Conservation (phyloP, 2,797 vertebrate genomes). For the Poecilia gillii region DNA sequence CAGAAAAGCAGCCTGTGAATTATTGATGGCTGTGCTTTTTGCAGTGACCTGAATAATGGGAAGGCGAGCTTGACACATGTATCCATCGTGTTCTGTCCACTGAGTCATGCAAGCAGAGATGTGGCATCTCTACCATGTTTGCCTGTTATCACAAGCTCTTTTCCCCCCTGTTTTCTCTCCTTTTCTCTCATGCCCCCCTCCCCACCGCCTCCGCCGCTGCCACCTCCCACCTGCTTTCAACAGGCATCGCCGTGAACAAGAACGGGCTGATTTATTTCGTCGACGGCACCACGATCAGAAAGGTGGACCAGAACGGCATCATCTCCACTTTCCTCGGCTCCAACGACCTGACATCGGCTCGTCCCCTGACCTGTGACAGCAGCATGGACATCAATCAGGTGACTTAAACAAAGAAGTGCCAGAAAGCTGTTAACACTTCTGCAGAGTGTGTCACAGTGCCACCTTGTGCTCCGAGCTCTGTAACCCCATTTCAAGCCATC, state of each 20-base stretch:
- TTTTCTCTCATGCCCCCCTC: background rate
- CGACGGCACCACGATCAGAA: conserved; percentile 96
- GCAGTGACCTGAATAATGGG: conserved; percentile 87
- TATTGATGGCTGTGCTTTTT: conserved; percentile 83
- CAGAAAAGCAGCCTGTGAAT: conserved; percentile 82
- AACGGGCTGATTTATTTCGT: conserved; percentile 98
- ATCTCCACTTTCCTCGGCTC: conserved; percentile 97
- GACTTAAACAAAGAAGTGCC: conserved; percentile 41
- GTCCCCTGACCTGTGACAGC: conserved; percentile 93
- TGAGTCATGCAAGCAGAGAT: conserved; percentile 74
- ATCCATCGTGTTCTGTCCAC: conserved; percentile 76
- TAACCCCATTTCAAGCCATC: conserved; percentile 15
- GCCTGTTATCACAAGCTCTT: conserved; percentile 49
- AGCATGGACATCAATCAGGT: conserved; percentile 99
- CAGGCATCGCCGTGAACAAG: conserved; percentile 95
- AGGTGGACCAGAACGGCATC: conserved; percentile 96
- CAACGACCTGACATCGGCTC: conserved; percentile 95
- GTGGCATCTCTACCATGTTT: conserved; percentile 56
- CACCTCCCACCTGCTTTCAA: conserved; percentile 28
- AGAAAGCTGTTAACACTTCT: conserved; percentile 4
- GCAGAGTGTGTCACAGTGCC: conserved; percentile 48
- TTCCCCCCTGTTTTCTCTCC: background rate
- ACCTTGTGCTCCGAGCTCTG: conserved; percentile 41
- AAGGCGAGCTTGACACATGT: conserved; percentile 84
- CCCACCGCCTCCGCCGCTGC: background rate